These are phyloP conservation scores for Odontomachus brunneus DNA, from an alignment of 1,140 invertebrate species.

Conservation along the genomic window DNA sequence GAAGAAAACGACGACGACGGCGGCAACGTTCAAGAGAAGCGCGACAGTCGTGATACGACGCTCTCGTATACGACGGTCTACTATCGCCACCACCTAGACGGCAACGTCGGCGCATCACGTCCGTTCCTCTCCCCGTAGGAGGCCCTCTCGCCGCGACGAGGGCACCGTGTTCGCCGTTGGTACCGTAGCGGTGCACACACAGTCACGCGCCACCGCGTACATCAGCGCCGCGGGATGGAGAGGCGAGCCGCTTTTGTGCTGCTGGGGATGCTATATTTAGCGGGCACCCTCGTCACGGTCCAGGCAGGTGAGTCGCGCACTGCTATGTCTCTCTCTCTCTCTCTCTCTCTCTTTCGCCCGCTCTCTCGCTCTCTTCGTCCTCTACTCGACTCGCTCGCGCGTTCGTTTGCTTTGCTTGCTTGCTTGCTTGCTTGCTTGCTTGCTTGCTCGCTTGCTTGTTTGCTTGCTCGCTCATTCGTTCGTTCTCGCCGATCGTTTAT, in stretches of 20 bases:
- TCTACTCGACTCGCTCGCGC: neutral
- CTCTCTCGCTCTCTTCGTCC: constrained; percentile 35
- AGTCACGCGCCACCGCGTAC: constrained; percentile 70
- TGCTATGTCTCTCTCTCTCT: constrained; percentile 64
- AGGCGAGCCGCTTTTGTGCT: constrained; percentile 79
- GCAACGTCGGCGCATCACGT: constrained; percentile 33
- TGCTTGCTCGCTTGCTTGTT: neutral
- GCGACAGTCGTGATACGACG: neutral
- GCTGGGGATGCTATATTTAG: constrained; percentile 84
- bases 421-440: too few relatives aligned
- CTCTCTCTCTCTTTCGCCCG: too few relatives aligned
- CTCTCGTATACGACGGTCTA: constrained; percentile 46
- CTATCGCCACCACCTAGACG: neutral
- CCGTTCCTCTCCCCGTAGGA: neutral
- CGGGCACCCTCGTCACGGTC: constrained; percentile 79
- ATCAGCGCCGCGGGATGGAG: constrained; percentile 79
- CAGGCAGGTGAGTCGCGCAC: constrained; percentile 78
- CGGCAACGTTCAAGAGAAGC: constrained; percentile 49
- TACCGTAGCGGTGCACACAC: constrained; percentile 62
- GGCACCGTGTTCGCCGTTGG: constrained; percentile 36
- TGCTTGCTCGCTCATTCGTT: neutral
- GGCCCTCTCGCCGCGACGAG: constrained; percentile 7
- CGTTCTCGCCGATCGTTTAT: constrained; percentile 36
- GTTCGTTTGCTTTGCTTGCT: neutral
- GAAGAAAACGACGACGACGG: constrained; percentile 15